These are phyloP conservation scores for Leptobrachium ailaonicum DNA, from an alignment of 2,113 vertebrate genomes.

Conservation along the genomic window DNA sequence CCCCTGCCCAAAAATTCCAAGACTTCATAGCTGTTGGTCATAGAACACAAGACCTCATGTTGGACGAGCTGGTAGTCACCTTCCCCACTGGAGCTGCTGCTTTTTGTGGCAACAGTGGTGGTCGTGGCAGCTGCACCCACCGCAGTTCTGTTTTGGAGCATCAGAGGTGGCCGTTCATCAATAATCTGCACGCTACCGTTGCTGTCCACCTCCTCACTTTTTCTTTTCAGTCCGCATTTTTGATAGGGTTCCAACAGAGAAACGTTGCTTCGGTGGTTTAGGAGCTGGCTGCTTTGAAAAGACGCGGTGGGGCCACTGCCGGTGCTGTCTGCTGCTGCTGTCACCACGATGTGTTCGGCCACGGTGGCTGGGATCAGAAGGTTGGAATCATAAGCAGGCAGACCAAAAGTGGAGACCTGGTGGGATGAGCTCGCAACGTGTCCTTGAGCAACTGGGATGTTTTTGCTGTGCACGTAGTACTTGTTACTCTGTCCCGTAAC, in stretches of 20 bases:
- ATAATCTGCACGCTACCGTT: slow-evolving; percentile 97
- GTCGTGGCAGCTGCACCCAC: slow-evolving; percentile 83
- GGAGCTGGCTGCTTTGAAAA: slow-evolving; percentile 75
- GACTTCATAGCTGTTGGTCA: slow-evolving; percentile 96
- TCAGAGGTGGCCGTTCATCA: slow-evolving; percentile 95
- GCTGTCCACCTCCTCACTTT: slow-evolving; percentile 97
- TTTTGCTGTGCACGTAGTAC: slow-evolving; percentile 85
- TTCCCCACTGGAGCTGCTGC: slow-evolving; percentile 92
- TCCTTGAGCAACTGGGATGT: slow-evolving; percentile 77
- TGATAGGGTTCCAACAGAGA: slow-evolving; percentile 83
- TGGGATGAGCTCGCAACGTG: slow-evolving; percentile 76
- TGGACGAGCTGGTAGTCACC: slow-evolving; percentile 98
- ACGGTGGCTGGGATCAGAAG: slow-evolving; percentile 74
- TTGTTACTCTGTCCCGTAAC: slow-evolving; percentile 81
- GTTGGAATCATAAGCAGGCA: slow-evolving; percentile 83
- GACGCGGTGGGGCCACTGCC: slow-evolving; percentile 79
- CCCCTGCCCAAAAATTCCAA: slow-evolving; percentile 94
- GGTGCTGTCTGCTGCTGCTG: slow-evolving; percentile 90
- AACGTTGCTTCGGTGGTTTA: slow-evolving; percentile 77
- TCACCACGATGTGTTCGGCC: slow-evolving; percentile 87
- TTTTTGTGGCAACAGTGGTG: slow-evolving; percentile 92
- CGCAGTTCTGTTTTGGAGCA: slow-evolving; percentile 87
- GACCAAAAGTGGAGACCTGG: slow-evolving; percentile 84
- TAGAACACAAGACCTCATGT: slow-evolving; percentile 95
- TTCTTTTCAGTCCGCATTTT: slow-evolving; percentile 94